phyloP scores from a whole-genome alignment of 2,888 invertebrate species.

The Agrenia bidenticulata region DNA sequence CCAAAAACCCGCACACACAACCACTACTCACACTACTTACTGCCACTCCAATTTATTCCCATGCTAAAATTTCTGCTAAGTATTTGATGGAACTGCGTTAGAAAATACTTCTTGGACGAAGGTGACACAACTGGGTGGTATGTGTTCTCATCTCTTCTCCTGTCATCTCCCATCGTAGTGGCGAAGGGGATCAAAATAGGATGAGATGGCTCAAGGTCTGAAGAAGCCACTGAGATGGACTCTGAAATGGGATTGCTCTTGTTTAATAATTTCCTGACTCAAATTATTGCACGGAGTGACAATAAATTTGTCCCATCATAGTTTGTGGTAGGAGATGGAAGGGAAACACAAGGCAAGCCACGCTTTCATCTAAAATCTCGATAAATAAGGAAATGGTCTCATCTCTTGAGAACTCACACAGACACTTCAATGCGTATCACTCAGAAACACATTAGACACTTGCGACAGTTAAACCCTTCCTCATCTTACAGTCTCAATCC shows the following conservation, averaged over 20 bases:
- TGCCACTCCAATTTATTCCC: too few relatives aligned
- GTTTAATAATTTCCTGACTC: constrained; percentile 41
- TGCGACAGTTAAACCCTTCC: constrained; percentile 5
- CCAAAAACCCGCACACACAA: too few relatives aligned
- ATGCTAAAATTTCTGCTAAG: too few relatives aligned
- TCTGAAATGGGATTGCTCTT: constrained; percentile 36
- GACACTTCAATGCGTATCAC: background rate
- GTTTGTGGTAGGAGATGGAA: constrained; percentile 30
- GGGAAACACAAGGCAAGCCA: constrained; percentile 3
- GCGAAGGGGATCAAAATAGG: background rate
- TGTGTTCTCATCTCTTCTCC: too few relatives aligned
- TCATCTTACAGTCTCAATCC: too few relatives aligned
- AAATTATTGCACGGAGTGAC: constrained; percentile 45
- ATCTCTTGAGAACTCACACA: constrained; percentile 19
- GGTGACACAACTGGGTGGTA: background rate
- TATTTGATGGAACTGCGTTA: too few relatives aligned
- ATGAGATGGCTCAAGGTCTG: background rate
- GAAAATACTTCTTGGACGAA: constrained; percentile 17
- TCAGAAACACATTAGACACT: constrained; percentile 12
- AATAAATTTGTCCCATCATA: constrained; percentile 45
- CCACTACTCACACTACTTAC: too few relatives aligned
- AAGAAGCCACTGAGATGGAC: constrained; percentile 14
- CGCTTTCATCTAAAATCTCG: constrained; percentile 11
- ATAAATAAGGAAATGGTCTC: constrained; percentile 52
- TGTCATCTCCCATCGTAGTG: too few relatives aligned